phyloP scores from a whole-genome alignment of 2,113 vertebrate genomes.

The Excalfactoria chinensis region DNA sequence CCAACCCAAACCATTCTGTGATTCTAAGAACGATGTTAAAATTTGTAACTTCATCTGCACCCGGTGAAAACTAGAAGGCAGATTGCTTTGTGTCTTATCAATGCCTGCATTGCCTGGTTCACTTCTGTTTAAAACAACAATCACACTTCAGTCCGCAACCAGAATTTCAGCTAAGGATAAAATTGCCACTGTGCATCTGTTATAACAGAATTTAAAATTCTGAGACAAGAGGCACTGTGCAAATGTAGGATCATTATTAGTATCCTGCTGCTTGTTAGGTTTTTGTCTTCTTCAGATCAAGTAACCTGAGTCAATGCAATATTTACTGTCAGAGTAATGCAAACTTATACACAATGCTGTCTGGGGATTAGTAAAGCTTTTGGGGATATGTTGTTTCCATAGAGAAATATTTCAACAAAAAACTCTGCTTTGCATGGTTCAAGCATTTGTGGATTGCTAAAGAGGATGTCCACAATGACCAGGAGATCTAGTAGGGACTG shows the following conservation, averaged over 20 bases:
- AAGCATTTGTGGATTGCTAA: not conserved
- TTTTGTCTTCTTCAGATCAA: not conserved
- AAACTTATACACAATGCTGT: not conserved
- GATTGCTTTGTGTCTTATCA: not conserved
- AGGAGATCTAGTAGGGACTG: not conserved
- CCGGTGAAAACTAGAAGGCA: not conserved
- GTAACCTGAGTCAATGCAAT: not conserved
- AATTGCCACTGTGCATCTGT: not conserved
- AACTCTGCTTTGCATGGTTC: not conserved
- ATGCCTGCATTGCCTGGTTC: rapidly evolving
- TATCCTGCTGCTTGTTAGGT: not conserved
- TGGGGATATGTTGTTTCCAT: not conserved
- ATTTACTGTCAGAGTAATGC: not conserved
- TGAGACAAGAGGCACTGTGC: not conserved
- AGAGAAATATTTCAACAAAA: not conserved
- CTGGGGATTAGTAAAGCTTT: not conserved
- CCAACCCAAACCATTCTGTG: too few relatives aligned
- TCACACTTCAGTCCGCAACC: not conserved
- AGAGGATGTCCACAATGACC: not conserved
- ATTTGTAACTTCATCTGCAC: not conserved
- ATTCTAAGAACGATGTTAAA: not conserved
- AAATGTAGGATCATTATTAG: not conserved
- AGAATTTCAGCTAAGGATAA: not conserved
- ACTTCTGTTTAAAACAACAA: not conserved
- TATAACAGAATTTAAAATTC: not conserved